Evolutionary conservation across 1,140 invertebrate genomes (phyloP).

Genomic region (Hyles euphorbiae): DNA sequence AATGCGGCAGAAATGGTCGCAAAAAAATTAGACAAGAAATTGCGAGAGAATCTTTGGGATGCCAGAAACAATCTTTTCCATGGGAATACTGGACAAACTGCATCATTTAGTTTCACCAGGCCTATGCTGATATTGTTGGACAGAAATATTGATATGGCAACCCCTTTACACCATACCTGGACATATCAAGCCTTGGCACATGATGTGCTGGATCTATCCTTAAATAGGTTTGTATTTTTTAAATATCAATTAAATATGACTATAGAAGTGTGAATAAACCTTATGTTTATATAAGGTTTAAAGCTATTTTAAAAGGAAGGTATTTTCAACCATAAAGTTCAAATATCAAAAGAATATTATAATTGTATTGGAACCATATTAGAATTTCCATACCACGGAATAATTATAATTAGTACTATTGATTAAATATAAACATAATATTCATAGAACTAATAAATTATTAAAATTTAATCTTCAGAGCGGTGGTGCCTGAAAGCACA

Average conservation of each 20-base stretch:
- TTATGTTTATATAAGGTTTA: no score
- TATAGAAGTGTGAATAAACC: no score
- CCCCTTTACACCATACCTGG: slow-evolving; percentile 99
- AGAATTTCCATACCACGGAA: no score
- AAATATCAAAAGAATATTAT: no score
- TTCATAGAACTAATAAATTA: slow-evolving; percentile 3
- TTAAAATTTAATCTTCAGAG: slow-evolving; percentile 36
- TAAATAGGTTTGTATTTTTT: slow-evolving; percentile 80
- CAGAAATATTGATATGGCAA: slow-evolving; percentile 97
- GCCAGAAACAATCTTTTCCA: slow-evolving; percentile 97
- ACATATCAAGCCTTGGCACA: slow-evolving; percentile 98
- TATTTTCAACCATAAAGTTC: no score
- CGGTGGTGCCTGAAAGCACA: slow-evolving; percentile 58
- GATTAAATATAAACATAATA: no score
- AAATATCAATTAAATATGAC: no score
- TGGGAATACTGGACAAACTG: slow-evolving; percentile 85
- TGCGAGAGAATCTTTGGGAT: slow-evolving; percentile 97
- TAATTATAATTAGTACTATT: no score
- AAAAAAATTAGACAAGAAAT: slow-evolving; percentile 97
- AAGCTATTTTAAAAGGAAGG: no score
- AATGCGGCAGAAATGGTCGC: slow-evolving; percentile 99
- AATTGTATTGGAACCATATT: no score
- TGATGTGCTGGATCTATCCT: slow-evolving; percentile 93
- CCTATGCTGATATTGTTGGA: slow-evolving; percentile 96
- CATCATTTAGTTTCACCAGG: slow-evolving; percentile 91